Conservation (phyloP, 2,888 invertebrate species). For the Actias luna region DNA sequence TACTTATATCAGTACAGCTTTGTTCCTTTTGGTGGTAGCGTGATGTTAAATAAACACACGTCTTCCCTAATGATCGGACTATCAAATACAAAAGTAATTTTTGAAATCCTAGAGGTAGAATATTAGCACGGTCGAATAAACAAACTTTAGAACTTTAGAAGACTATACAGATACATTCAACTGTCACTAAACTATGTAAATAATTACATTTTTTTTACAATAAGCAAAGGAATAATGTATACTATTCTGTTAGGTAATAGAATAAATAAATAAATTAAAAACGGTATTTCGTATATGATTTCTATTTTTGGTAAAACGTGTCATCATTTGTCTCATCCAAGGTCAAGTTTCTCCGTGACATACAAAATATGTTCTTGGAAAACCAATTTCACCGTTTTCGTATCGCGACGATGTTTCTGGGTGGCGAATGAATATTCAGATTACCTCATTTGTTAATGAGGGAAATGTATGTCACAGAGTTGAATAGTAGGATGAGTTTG, state of each 20-base stretch:
- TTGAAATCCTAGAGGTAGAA: no score
- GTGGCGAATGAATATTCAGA: neutral
- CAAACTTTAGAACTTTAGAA: no score
- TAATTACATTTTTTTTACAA: neutral
- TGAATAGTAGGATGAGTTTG: neutral
- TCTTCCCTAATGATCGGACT: no score
- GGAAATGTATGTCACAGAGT: neutral
- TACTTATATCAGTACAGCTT: no score
- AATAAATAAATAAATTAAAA: neutral
- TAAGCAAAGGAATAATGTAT: no score
- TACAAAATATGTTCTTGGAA: neutral
- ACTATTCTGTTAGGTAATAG: no score
- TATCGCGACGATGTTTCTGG: neutral
- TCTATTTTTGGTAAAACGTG: neutral
- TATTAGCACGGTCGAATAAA: no score
- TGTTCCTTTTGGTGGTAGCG: no score
- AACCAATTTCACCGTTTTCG: neutral
- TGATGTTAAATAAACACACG: no score
- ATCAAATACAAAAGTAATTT: no score
- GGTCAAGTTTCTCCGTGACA: neutral
- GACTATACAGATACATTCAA: no score
- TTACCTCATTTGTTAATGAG: neutral
- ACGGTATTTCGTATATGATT: neutral
- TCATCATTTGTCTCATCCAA: neutral
- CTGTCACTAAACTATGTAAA: neutral